Base-by-base conservation (phyloP, 1,140 invertebrate species). In the Leptonema lineaticorne region DNA sequence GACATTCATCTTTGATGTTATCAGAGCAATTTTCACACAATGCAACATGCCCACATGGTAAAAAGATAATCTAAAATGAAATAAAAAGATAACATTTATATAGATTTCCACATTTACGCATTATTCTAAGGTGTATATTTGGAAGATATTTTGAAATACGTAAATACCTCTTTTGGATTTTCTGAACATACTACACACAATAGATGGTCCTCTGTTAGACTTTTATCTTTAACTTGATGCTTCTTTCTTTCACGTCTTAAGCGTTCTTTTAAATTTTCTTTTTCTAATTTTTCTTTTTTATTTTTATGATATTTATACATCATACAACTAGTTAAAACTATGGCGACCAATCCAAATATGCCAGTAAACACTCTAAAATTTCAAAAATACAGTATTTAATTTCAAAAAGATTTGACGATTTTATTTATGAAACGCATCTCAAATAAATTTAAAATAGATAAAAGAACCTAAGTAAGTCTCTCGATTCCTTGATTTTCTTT, bases 21-120 rank as follows among this genome's bases (percentile, higher is more conserved):
- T 87, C 84, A 1, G 89, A 85, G 76, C 92, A 94, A 76, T 93
- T 90, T 79, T 92, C 91, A 75, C 92, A 94, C 30, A 93, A 77
- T 70, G 90, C 92, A 0, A 93, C 90, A 76, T 94, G 92, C 0
- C 92, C 92, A 77, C 92, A 94, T 0, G 90, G 90, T 63, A 93
- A 76, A 33, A 93, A 75, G 74, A 94, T 92, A 18, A 93, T 87
- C 88, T 90, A 75, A 24, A 79, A 81, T 70, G 22, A 68, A 72
- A 66, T 59, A 26, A 3, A 45, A n/a, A n/a, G n/a, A n/a, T n/a
- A n/a, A n/a, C n/a, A n/a, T n/a, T n/a, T n/a, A n/a, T n/a, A n/a
- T n/a, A n/a, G n/a, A n/a, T n/a, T n/a, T n/a, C n/a, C n/a, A n/a
- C n/a, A n/a, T n/a, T n/a, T n/a, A n/a, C n/a, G n/a, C n/a, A n/a